phyloP scores from a whole-genome alignment of 2,797 vertebrate genomes.

The Helicolenus hilgendorfi region DNA sequence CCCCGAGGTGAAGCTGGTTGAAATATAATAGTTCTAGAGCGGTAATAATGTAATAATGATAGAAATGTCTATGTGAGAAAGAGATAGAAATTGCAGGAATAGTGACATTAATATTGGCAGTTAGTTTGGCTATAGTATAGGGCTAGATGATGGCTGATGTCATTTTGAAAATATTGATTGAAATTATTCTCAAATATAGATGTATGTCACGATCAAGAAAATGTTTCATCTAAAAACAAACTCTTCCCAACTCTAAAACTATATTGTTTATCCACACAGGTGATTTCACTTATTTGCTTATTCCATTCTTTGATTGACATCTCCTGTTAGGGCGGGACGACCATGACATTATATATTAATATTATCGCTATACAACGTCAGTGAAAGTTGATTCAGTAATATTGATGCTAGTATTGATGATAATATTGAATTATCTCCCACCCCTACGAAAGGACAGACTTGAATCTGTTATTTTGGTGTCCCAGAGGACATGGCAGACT shows the following conservation, averaged over 20 bases:
- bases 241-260: not conserved
- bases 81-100: not conserved
- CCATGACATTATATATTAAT: not conserved
- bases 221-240: not conserved
- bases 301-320: not conserved
- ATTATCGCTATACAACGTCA: not conserved
- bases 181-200: not conserved
- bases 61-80: not conserved
- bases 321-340: too few species aligned
- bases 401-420: not conserved
- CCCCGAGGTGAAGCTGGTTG: not conserved
- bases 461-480: not conserved
- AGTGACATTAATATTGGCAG: not conserved
- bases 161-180: not conserved
- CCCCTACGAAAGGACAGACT: not conserved
- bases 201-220: not conserved
- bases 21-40: not conserved
- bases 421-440: not conserved
- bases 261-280: not conserved
- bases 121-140: not conserved
- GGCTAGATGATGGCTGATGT: not conserved
- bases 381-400: not conserved
- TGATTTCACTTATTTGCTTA: not conserved
- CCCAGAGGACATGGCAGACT: not conserved
- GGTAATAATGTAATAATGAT: conserved; percentile 9